Evolutionary conservation across 2,113 vertebrate species (phyloP).

Genomic region (Sialia sialis): DNA sequence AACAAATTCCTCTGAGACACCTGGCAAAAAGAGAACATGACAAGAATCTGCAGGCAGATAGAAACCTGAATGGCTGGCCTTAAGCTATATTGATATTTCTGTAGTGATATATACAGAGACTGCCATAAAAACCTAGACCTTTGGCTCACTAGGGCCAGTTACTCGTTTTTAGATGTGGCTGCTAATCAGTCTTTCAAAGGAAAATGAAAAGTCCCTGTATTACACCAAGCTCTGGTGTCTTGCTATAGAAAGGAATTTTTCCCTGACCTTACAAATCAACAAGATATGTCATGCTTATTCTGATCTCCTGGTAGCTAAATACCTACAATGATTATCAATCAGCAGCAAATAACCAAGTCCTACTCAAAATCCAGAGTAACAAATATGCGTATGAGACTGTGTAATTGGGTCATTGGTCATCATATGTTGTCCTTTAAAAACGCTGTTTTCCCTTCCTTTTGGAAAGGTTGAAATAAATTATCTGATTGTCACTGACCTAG

Average conservation of each 20-base stretch:
- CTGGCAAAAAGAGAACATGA: slow-evolving; percentile 1
- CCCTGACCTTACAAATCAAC: neutral
- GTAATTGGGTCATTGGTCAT: neutral
- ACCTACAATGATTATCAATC: neutral
- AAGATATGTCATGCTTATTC: neutral
- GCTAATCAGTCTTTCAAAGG: slow-evolving; percentile 7
- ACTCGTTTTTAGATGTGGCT: slow-evolving; percentile 11
- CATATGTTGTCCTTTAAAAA: slow-evolving; percentile 9
- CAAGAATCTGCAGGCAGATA: slow-evolving; percentile 32
- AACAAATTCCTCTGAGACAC: neutral
- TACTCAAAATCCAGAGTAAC: neutral
- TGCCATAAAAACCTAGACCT: neutral
- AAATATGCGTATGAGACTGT: neutral
- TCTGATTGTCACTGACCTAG: slow-evolving; percentile 25
- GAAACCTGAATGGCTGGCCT: neutral
- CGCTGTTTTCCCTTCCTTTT: neutral
- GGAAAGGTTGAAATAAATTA: slow-evolving; percentile 31
- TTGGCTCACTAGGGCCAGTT: slow-evolving; percentile 7
- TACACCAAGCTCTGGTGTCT: neutral
- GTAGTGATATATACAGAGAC: neutral
- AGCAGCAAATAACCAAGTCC: neutral
- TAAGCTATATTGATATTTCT: slow-evolving; percentile 42
- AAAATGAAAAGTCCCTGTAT: neutral
- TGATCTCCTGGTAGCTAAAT: neutral
- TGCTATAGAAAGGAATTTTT: neutral